Percentiles rank a stretch among this genome's conserved stretches.
Evolutionary conservation across 2,888 invertebrate genomes (phyloP).

Genomic region (Hydrotaea cyrtoneurina): DNA sequence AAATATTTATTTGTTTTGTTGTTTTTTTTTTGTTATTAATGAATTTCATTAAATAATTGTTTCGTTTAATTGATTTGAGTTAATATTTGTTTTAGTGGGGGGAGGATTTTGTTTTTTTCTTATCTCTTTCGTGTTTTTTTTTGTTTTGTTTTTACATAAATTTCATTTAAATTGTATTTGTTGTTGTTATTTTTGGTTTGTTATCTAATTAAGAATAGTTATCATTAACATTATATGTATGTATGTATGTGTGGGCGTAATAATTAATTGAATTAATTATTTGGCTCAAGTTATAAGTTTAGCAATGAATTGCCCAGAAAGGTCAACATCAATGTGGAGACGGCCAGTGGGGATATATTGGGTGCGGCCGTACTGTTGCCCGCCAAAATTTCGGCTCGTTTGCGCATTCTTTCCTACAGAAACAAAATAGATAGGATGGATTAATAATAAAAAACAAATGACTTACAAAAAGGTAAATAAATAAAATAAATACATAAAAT

Average conservation of each 20-base stretch:
- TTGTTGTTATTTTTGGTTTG: slow-evolving; percentile 14
- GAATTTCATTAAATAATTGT: slow-evolving; percentile 54
- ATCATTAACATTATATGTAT: slow-evolving; percentile 27
- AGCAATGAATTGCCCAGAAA: slow-evolving; percentile 76
- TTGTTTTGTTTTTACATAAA: slow-evolving; percentile 64
- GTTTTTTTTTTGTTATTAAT: slow-evolving; percentile 37
- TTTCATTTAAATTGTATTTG: slow-evolving; percentile 39
- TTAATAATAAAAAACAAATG: neutral
- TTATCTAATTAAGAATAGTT: slow-evolving; percentile 58
- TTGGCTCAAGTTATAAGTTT: slow-evolving; percentile 78
- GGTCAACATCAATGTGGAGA: slow-evolving; percentile 77
- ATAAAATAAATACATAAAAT: neutral
- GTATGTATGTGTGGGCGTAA: neutral
- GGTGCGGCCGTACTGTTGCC: slow-evolving; percentile 82
- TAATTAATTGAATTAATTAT: slow-evolving; percentile 57
- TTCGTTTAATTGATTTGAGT: slow-evolving; percentile 46
- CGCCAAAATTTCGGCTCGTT: slow-evolving; percentile 84
- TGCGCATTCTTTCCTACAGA: slow-evolving; percentile 82
- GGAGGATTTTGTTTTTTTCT: slow-evolving; percentile 2
- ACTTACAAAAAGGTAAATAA: neutral
- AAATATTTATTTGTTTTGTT: slow-evolving; percentile 16
- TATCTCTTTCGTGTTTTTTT: neutral
- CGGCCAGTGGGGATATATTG: slow-evolving; percentile 77
- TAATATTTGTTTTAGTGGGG: slow-evolving; percentile 23
- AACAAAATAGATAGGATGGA: slow-evolving; percentile 15